Percentiles rank a stretch among this genome's conserved stretches.
phyloP scores from a whole-genome alignment of 1,140 invertebrate species.

The Drosophila kohkoa region DNA sequence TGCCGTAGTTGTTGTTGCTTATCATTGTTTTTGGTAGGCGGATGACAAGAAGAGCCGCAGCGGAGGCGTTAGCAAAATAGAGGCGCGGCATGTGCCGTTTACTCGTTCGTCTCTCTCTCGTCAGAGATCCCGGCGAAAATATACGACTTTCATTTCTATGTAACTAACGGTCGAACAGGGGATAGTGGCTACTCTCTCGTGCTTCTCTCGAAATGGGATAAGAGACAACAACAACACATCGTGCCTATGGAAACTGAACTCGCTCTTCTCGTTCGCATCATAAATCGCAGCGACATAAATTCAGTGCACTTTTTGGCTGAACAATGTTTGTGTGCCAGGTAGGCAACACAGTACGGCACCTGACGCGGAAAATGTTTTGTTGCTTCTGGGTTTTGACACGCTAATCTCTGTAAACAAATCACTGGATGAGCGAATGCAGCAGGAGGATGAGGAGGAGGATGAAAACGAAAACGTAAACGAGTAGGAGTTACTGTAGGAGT shows the following conservation, averaged over 20 bases:
- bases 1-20: not conserved
- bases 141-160: conserved; percentile 69
- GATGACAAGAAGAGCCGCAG: conserved; percentile 57
- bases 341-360: conserved; percentile 62
- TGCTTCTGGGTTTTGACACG: conserved; percentile 64
- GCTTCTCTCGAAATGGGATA: conserved; percentile 29
- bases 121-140: conserved; percentile 27
- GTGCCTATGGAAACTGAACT: conserved; percentile 16
- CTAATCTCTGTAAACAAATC: conserved; percentile 82
- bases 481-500: not conserved
- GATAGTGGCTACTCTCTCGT: conserved; percentile 21
- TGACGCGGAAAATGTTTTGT: conserved; percentile 60
- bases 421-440: conserved; percentile 22
- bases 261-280: conserved; percentile 34
- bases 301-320: conserved; percentile 66
- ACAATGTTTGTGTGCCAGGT: conserved; percentile 19
- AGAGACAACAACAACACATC: conserved; percentile 1
- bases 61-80: conserved; percentile 78
- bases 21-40: conserved; percentile 59
- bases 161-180: conserved; percentile 55
- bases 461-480: no score
- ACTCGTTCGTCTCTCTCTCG: conserved; percentile 22
- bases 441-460: not conserved
- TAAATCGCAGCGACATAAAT: conserved; percentile 78
- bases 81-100: conserved; percentile 57